Conservation (phyloP, 2,797 vertebrate genomes). For the Silurus lanzhouensis region DNA sequence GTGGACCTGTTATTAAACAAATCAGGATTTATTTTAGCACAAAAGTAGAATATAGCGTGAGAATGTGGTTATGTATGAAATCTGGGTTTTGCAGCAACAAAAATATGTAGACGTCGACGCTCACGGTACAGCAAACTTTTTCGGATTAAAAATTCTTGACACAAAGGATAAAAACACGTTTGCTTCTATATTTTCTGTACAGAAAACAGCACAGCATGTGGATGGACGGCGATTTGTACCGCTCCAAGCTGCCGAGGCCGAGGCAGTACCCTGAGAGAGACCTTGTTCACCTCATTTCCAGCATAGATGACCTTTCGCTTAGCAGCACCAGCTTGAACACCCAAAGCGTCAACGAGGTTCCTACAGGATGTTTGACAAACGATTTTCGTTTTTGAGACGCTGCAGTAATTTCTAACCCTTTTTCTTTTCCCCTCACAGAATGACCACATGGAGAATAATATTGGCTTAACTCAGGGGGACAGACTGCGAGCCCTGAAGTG, state of each 20-base stretch:
- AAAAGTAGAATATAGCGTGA: not conserved
- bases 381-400: not conserved
- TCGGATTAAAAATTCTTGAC: not conserved
- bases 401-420: not conserved
- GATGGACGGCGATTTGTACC: conserved; percentile 85
- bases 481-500: conserved; percentile 88
- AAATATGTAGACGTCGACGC: not conserved
- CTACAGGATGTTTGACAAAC: not conserved
- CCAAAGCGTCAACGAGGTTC: conserved; percentile 81
- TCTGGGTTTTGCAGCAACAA: not conserved
- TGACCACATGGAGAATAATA: conserved; percentile 70
- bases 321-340: conserved; percentile 71
- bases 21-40: not conserved
- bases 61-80: not conserved
- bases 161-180: not conserved
- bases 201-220: conserved; percentile 88
- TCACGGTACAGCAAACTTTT: too few species aligned
- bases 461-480: conserved; percentile 84
- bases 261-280: conserved; percentile 64
- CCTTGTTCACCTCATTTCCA: conserved; percentile 78
- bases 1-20: conserved; percentile 47
- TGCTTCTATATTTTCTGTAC: conserved; percentile 31
- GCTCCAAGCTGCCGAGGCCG: conserved; percentile 71
- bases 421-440: conserved; percentile 64
- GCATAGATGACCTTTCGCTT: conserved; percentile 84